Evolutionary conservation across 2,888 invertebrate genomes (phyloP), one percentile per base, ranked within the genome.

Genomic region (Pediacus dermestoides): DNA sequence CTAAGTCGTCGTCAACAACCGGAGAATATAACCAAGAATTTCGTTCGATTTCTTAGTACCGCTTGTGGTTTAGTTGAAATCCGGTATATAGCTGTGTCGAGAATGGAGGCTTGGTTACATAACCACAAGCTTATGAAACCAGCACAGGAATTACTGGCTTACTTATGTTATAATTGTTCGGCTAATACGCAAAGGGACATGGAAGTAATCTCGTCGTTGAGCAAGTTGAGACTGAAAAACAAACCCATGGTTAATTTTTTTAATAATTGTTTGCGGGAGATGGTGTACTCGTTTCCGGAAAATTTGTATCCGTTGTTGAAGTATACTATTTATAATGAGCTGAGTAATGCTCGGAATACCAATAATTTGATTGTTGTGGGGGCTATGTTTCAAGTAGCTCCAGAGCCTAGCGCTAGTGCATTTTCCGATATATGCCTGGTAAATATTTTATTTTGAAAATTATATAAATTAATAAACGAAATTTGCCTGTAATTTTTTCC

Each of bases 321-420:
- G 53, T 88, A 90, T 63, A 91, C 92, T 0, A 86, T 96, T 39
- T 93, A 91, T 74, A 96, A 96, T 70, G 96, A 96, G 73, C 72
- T 96, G 50, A 92, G 94, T 0, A 86, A 87, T 60, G 83, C 86
- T 15, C 80, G 95, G 41, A 93, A 94, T 71, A 89, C 92, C 0
- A 95, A 94, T 73, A 96, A 96, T 70, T 88, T 95, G 85, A 82
- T 89, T 7, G 85, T 95, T 68, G 75, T 96, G 9, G 85, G 85
- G 2, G 87, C 88, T 6, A 84, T 95, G 70, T 88, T 95, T 62
- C 88, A 88, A 68, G 83, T 86, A 13, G 79, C 85, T 42, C 84
- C 90, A 2, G 88, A 88, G 50, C 75, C 79, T 26, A 86, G 93
- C 31, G 88, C 94, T 0, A 81, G 80, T 34, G 80, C 87, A 47